Percentiles rank a stretch among this genome's conserved stretches.
phyloP scores from a whole-genome alignment of 2,888 invertebrate genomes.

The Liopterus haemorrhoidalis region DNA sequence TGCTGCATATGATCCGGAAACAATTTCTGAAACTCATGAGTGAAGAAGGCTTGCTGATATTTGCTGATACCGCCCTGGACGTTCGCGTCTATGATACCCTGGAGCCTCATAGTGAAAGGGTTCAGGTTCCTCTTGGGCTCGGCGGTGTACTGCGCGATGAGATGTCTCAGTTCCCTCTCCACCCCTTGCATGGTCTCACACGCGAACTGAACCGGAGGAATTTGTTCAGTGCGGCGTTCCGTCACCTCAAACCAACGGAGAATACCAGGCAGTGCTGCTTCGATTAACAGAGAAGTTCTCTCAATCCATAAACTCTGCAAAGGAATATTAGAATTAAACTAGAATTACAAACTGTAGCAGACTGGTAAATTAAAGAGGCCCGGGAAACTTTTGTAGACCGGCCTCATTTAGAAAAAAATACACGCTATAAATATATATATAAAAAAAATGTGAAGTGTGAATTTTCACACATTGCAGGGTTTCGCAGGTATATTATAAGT shows the following conservation, averaged over 20 bases:
- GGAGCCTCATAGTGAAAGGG: slow-evolving; percentile 85
- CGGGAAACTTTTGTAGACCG: no score
- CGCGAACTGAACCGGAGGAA: slow-evolving; percentile 78
- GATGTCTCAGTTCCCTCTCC: slow-evolving; percentile 75
- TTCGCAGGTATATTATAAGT: no score
- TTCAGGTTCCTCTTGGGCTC: slow-evolving; percentile 80
- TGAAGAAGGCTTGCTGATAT: slow-evolving; percentile 92
- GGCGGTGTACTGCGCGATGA: slow-evolving; percentile 72
- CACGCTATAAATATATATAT: no score
- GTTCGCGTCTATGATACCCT: slow-evolving; percentile 73
- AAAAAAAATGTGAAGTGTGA: no score
- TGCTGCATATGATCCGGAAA: slow-evolving; percentile 55
- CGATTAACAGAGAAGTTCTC: slow-evolving; percentile 77
- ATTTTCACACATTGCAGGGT: no score
- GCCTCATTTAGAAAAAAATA: no score
- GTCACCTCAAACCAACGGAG: slow-evolving; percentile 90
- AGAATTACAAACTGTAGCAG: no score
- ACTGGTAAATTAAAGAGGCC: no score
- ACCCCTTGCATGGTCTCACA: slow-evolving; percentile 91
- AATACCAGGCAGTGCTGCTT: slow-evolving; percentile 82
- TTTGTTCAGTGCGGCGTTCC: slow-evolving; percentile 64
- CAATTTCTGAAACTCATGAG: slow-evolving; percentile 64
- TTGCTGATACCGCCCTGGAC: slow-evolving; percentile 93
- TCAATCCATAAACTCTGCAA: slow-evolving; percentile 87
- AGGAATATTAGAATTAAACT: not conserved